These are phyloP conservation scores for Sarcophaga carnaria DNA, from an alignment of 2,888 invertebrate genomes.

Conservation along the genomic window DNA sequence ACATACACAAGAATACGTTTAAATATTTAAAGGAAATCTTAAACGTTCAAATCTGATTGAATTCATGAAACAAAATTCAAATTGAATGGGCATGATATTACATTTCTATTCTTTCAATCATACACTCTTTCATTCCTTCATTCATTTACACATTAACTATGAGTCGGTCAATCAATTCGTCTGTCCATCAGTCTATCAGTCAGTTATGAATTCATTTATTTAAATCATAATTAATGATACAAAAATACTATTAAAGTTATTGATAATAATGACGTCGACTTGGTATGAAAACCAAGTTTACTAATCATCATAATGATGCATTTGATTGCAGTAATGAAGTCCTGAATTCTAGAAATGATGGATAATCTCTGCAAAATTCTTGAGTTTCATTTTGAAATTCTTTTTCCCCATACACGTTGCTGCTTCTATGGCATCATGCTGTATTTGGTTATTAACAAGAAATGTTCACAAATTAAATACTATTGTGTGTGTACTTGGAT, in stretches of 20 bases:
- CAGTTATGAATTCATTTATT: conserved; percentile 35
- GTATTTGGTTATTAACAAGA: conserved; percentile 55
- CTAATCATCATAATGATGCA: not conserved
- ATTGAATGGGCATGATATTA: not conserved
- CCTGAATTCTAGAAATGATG: conserved; percentile 34
- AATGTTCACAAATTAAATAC: conserved; percentile 55
- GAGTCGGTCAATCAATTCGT: too few relatives aligned
- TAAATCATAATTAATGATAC: conserved; percentile 16
- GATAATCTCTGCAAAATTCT: conserved; percentile 51
- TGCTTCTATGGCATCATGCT: conserved; percentile 24
- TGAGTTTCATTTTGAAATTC: conserved; percentile 40
- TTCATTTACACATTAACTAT: not conserved
- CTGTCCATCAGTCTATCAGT: too few relatives aligned
- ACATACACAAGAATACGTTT: not conserved
- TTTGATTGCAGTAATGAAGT: conserved; percentile 38
- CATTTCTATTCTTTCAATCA: not conserved
- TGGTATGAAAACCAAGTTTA: too few relatives aligned
- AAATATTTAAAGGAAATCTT: not conserved
- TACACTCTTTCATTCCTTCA: not conserved
- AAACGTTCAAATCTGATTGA: not conserved
- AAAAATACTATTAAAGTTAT: not conserved
- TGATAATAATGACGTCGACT: not conserved
- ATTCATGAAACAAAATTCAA: conserved; percentile 8
- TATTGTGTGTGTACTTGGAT: conserved; percentile 20
- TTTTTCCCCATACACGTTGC: conserved; percentile 1